Percentiles rank a stretch among this genome's conserved stretches.
Evolutionary conservation across 2,113 vertebrate genomes (phyloP).

Genomic region (Harpagus bidentatus): DNA sequence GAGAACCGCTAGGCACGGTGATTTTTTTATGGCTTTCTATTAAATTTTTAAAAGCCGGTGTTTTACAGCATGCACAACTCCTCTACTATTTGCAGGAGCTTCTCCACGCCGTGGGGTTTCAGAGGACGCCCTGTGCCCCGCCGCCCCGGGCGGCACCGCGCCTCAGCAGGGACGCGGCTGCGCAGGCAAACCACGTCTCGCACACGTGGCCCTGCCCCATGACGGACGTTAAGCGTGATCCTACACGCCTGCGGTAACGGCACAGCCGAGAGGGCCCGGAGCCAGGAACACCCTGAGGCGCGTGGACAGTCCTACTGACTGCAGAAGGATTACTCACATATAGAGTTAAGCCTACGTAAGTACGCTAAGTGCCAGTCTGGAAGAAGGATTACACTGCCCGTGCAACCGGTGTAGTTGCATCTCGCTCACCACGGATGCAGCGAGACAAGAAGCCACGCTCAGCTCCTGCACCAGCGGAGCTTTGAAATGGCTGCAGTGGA

Average conservation of each 20-base stretch:
- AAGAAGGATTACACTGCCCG: fast-evolving
- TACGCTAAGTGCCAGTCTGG: not conserved
- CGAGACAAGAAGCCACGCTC: not conserved
- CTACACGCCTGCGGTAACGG: fast-evolving
- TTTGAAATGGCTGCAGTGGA: too few species aligned
- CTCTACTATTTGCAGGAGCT: not conserved
- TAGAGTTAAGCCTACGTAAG: not conserved
- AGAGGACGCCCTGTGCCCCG: not conserved
- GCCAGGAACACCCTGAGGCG: not conserved
- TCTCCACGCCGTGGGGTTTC: not conserved
- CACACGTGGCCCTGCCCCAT: fast-evolving
- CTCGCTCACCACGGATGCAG: not conserved
- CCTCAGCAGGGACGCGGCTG: not conserved
- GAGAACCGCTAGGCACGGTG: not conserved
- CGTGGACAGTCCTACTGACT: fast-evolving
- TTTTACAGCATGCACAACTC: not conserved
- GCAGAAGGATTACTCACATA: not conserved
- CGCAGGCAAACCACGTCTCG: fast-evolving
- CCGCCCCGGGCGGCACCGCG: fast-evolving
- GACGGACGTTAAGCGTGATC: fast-evolving
- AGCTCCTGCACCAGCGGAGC: not conserved
- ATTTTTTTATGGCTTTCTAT: not conserved
- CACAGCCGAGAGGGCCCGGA: not conserved
- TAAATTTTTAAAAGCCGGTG: not conserved
- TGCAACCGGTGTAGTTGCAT: too few species aligned